A percentile compares a stretch with the other conserved stretches of the same genome.
Evolutionary conservation across 2,888 invertebrate species (phyloP).

Genomic region (Rhamnusium bicolor): DNA sequence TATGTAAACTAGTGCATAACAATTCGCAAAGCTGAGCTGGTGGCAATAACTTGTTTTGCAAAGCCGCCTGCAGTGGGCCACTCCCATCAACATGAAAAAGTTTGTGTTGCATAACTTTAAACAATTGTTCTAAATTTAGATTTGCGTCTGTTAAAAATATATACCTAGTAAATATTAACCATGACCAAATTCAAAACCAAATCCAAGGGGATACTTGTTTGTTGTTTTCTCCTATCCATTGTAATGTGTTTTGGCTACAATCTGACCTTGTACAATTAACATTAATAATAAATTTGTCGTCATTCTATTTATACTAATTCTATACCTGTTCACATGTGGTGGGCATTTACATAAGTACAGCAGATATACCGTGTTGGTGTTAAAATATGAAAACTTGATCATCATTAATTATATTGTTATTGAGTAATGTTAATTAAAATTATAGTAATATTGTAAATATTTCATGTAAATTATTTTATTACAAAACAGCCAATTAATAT

Average conservation of each 20-base stretch:
- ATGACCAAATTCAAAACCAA: slow-evolving; percentile 16
- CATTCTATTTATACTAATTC: slow-evolving; percentile 18
- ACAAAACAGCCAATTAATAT: too few species aligned
- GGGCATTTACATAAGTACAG: not conserved
- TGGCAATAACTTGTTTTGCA: not conserved
- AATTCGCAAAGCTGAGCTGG: not conserved
- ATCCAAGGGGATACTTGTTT: not conserved
- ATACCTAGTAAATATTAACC: not conserved
- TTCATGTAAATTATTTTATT: too few species aligned
- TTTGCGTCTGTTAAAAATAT: not conserved
- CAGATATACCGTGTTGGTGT: not conserved
- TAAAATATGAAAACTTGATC: not conserved
- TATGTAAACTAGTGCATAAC: not conserved
- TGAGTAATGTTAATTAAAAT: too few species aligned
- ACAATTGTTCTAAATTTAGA: not conserved
- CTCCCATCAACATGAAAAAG: not conserved
- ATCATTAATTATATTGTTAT: too few species aligned
- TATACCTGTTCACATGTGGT: slow-evolving; percentile 8
- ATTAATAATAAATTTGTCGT: slow-evolving; percentile 21
- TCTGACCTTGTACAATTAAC: slow-evolving; percentile 20
- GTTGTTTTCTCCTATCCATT: not conserved
- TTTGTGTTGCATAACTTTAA: not conserved
- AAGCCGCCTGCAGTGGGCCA: not conserved
- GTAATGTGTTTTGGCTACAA: slow-evolving; percentile 16
- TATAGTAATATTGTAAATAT: too few species aligned